These are phyloP conservation scores for Caenorhabditis doughertyi DNA, from an alignment of 2,888 invertebrate species.

Conservation along the genomic window DNA sequence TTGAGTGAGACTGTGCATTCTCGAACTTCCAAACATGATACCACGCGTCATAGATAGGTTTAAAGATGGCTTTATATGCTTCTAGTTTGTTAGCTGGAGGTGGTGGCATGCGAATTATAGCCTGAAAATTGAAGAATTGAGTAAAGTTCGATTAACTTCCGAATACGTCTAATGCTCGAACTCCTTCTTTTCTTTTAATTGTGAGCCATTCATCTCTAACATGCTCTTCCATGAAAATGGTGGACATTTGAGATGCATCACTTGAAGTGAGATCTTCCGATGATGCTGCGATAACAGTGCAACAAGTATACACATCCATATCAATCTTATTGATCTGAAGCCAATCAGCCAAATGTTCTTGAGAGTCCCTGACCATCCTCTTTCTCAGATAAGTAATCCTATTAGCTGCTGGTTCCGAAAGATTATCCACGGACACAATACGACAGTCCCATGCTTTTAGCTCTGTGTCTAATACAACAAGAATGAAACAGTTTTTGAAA, in stretches of 20 bases:
- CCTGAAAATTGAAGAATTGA: slow-evolving; percentile 17
- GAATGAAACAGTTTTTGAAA: slow-evolving; percentile 8
- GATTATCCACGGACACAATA: background rate
- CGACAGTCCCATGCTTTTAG: slow-evolving; percentile 45
- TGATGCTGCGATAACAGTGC: slow-evolving; percentile 18
- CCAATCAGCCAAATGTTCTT: slow-evolving; percentile 16
- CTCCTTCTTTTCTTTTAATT: slow-evolving; percentile 44
- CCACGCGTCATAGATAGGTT: slow-evolving; percentile 57
- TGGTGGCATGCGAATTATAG: slow-evolving; percentile 48
- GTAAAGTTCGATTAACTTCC: background rate
- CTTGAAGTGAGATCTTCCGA: background rate
- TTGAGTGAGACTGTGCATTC: background rate
- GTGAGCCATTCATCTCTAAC: slow-evolving; percentile 14
- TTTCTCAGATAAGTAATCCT: slow-evolving; percentile 9
- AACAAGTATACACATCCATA: slow-evolving; percentile 35
- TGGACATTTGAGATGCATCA: background rate
- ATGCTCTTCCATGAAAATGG: slow-evolving; percentile 23
- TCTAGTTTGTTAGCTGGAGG: slow-evolving; percentile 3
- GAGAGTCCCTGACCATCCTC: slow-evolving; percentile 31
- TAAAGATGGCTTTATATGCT: slow-evolving; percentile 38
- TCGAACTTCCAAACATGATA: slow-evolving; percentile 36
- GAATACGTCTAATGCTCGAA: slow-evolving; percentile 43
- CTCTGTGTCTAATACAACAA: slow-evolving; percentile 35
- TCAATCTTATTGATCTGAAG: slow-evolving; percentile 17
- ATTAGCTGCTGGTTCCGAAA: background rate